These are phyloP conservation scores for Thecocarcelia acutangulata DNA, from an alignment of 2,888 invertebrate species.

Conservation along the genomic window DNA sequence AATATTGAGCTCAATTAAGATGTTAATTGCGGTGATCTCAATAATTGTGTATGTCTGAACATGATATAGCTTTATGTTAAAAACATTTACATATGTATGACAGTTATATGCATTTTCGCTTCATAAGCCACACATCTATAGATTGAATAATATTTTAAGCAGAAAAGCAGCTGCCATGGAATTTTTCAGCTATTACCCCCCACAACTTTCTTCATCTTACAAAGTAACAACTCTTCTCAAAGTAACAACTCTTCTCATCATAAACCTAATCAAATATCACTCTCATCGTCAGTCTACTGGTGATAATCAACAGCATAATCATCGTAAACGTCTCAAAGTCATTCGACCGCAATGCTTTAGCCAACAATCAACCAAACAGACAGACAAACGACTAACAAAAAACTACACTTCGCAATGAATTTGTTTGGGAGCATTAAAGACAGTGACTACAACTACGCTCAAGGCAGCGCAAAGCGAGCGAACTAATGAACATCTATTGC, in stretches of 20 bases:
- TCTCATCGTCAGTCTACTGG: constrained; percentile 1
- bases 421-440: background rate
- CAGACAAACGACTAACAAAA: constrained; percentile 35
- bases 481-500: background rate
- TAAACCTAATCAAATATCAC: constrained; percentile 38
- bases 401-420: background rate
- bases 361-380: constrained; percentile 59
- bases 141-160: no score
- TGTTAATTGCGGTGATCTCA: no score
- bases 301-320: constrained; percentile 38
- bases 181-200: no score
- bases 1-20: no score
- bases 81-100: no score
- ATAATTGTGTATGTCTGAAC: no score
- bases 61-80: no score
- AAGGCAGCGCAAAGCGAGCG: background rate
- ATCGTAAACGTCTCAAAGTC: constrained; percentile 46
- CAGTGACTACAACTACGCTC: constrained; percentile 33
- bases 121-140: no score
- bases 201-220: no score
- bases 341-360: constrained; percentile 60
- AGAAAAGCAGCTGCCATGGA: no score
- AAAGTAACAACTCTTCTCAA: no score
- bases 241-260: background rate
- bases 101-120: no score